A percentile compares a stretch with the other conserved stretches of the same genome.
These are phyloP conservation scores for Eilema caniola DNA, from an alignment of 2,888 invertebrate genomes.

Conservation along the genomic window DNA sequence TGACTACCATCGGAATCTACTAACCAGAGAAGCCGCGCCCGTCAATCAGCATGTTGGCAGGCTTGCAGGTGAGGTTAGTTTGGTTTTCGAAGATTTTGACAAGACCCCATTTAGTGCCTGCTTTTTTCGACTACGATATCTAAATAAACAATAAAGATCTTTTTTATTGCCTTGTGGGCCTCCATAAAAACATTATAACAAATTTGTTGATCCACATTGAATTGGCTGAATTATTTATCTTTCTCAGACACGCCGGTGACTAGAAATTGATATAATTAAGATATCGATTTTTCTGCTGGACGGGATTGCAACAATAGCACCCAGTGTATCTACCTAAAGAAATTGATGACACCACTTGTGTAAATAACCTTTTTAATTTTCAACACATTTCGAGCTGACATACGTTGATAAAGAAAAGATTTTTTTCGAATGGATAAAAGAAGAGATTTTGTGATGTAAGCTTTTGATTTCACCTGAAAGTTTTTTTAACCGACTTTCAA, in stretches of 20 bases:
- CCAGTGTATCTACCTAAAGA: not conserved
- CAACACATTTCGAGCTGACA: not conserved
- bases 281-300: not conserved
- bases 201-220: not conserved
- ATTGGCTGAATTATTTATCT: not conserved
- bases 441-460: no score
- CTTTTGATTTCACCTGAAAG: no score
- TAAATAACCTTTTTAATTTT: not conserved
- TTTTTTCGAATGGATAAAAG: no score
- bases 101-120: no score
- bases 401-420: no score
- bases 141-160: not conserved
- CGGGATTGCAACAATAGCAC: not conserved
- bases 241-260: not conserved
- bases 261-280: not conserved
- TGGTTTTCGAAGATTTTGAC: not conserved
- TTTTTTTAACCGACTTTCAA: no score
- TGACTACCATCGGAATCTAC: no score
- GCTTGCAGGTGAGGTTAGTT: not conserved
- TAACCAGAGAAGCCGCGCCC: no score
- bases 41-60: no score
- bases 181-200: not conserved
- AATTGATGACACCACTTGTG: not conserved
- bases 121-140: not conserved
- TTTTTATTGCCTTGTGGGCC: not conserved